Evolutionary conservation across 2,113 vertebrate genomes (phyloP), one percentile per base, ranked within the genome.

Genomic region (Nothobranchius kuhntae): DNA sequence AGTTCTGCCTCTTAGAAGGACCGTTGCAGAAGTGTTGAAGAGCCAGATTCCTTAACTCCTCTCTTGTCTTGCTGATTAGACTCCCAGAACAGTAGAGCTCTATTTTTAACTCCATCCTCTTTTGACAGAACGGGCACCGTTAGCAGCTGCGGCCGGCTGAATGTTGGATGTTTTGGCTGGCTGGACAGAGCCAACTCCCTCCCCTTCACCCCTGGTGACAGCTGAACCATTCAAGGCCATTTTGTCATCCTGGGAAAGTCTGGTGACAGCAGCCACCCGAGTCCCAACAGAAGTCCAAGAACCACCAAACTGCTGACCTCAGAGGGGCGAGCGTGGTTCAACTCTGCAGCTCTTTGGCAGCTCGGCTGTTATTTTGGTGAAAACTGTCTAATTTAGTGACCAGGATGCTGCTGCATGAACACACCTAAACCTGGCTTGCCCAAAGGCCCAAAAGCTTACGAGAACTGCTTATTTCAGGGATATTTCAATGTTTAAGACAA

Each of bases 21-120:
- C 75, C 10, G 61, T 69, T 85, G 50, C 75, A 70, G 79, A 81
- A 78, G 74, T 80, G 83, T 35, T 67, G 75, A 82, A 0, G 48
- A 30, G 75, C 76, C 86, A 80, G 68, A 65, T 74, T 73, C 74
- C 65, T 82, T 79, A 71, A 68, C 75, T 80, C 81, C 60, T 61
- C 60, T 71, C 44, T 4, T 15, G 57, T 70, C 84, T 86, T 68
- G 81, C 64, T 71, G 70, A 84, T 78, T 51, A 24, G 64, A 81
- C 80, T 77, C 83, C 66, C 74, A 59, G n/a, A 53, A 84, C 78
- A 82, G 76, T 77, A 42, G 50, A 50, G 35, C 53, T 88, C 91
- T 93, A 94, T 91, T 90, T 93, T 91, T 94, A 92, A 83, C 90
- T 68, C 21, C 7, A 30, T 61, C 59, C 66, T 24, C 79, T 66